Base-by-base conservation (phyloP, 2,888 invertebrate genomes). In the Pseudeuparius sepicola region DNA sequence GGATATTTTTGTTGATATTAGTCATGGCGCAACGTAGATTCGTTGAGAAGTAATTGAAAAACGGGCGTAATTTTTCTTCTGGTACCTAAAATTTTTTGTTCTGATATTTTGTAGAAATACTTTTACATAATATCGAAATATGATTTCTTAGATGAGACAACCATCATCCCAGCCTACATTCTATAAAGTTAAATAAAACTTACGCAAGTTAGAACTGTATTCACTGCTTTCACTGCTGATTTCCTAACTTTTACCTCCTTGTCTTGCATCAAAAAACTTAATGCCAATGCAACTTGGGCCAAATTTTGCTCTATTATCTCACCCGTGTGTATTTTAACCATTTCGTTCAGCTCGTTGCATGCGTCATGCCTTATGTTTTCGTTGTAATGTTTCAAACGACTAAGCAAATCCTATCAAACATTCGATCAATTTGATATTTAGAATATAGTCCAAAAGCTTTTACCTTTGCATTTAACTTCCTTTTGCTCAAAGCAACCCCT, bases 11-110 rank as follows among this genome's bases (percentile, higher is more conserved):
- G 55, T 84, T 75, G 39, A 93, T 83, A 51, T 92, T 86, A 1
- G 89, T 90, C 86, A 93, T 87, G 1, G 87, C 83, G 64, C 90
- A 90, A 33, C 80, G 73, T 28, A 92, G 60, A 58, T 87, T 85
- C 2, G 85, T 81, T 12, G 80, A 75, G 39, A 92, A 63, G 4
- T 83, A 67, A 41, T 78, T 74, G 54, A 82, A 83, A 57, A 86
- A 87, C 6, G 89, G 86, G 24, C 67, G 57, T 9, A 81, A 57
- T 47, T 74, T 73, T 6, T 68, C 58, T 5, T 53, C 54, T 4
- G 65, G 54, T 31, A 67, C 56, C 65, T 66, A 44, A 9, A 48
- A 50, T 23, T 26, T 34, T n/a, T n/a, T n/a, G n/a, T n/a, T n/a
- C n/a, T n/a, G n/a, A n/a, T n/a, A n/a, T n/a, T n/a, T n/a, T n/a